phyloP scores from a whole-genome alignment of 2,113 vertebrate species.

The Micronycteris hirsuta region DNA sequence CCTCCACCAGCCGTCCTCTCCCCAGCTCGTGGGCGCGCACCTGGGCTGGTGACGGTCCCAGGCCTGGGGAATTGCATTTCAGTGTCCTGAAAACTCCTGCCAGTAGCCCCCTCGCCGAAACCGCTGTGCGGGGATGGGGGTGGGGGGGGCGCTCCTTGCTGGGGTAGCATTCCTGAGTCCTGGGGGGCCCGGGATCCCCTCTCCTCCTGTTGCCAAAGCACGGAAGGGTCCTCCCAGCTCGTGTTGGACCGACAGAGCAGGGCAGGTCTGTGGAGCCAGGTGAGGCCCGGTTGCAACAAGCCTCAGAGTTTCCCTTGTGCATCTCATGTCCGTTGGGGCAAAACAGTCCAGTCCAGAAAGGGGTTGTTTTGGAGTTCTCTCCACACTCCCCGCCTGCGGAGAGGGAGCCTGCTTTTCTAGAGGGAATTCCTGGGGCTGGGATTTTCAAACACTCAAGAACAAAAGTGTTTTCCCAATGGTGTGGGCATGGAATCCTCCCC shows the following conservation, averaged over 20 bases:
- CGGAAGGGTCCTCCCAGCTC: neutral
- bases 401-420: slow-evolving; percentile 49
- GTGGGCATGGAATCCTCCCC: slow-evolving; percentile 73
- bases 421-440: slow-evolving; percentile 73
- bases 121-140: rapidly evolving
- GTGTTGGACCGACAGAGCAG: neutral
- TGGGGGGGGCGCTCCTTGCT: neutral
- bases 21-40: neutral
- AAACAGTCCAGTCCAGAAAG: neutral
- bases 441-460: slow-evolving; percentile 70
- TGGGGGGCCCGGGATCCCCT: neutral
- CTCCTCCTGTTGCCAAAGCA: neutral
- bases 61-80: neutral
- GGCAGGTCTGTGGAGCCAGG: neutral
- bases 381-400: neutral
- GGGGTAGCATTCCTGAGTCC: neutral
- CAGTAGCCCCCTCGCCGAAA: neutral
- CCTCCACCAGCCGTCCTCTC: slow-evolving; percentile 60
- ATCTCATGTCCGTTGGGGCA: neutral
- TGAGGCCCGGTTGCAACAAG: neutral
- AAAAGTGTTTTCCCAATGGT: slow-evolving; percentile 78
- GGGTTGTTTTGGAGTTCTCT: neutral
- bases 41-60: neutral
- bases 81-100: neutral
- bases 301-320: neutral